Percentiles rank a stretch among this genome's conserved stretches.
Conservation (phyloP, 2,888 invertebrate genomes). For the Vandiemenella viatica region DNA sequence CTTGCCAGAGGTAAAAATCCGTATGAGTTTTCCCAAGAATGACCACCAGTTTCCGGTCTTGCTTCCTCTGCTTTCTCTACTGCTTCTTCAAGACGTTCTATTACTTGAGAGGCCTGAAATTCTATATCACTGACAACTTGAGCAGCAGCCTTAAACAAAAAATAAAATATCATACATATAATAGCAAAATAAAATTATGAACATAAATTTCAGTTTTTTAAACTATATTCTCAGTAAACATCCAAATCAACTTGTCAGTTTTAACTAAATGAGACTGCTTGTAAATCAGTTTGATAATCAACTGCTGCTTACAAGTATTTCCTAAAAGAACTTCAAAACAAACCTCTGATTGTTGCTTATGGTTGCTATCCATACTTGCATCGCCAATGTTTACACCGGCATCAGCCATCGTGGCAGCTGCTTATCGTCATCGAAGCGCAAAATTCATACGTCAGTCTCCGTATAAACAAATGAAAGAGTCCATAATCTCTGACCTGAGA, state of each 20-base stretch:
- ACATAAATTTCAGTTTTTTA: too few relatives aligned
- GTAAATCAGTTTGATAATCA: too few relatives aligned
- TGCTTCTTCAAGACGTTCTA: conserved; percentile 51
- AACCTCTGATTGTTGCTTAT: conserved; percentile 9
- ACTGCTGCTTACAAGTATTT: too few relatives aligned
- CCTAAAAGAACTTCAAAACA: neutral
- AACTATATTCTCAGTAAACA: too few relatives aligned
- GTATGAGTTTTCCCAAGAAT: conserved; percentile 16
- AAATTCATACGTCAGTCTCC: neutral
- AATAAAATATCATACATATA: neutral
- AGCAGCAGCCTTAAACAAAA: neutral
- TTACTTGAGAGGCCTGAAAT: conserved; percentile 57
- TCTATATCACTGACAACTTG: conserved; percentile 32
- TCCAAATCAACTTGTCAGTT: too few relatives aligned
- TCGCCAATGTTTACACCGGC: conserved; percentile 17
- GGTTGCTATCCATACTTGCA: conserved; percentile 7
- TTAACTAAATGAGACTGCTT: too few relatives aligned
- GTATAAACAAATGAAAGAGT: neutral
- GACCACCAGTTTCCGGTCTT: conserved; percentile 14
- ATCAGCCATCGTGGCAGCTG: conserved; percentile 18
- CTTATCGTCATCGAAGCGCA: neutral
- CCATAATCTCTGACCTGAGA: too few relatives aligned
- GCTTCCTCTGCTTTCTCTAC: conserved; percentile 31
- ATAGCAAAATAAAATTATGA: too few relatives aligned
- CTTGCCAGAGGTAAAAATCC: conserved; percentile 16